These are phyloP conservation scores for Crossaster papposus DNA, from an alignment of 53 echinoderm and acorn worm species.

Conservation along the genomic window DNA sequence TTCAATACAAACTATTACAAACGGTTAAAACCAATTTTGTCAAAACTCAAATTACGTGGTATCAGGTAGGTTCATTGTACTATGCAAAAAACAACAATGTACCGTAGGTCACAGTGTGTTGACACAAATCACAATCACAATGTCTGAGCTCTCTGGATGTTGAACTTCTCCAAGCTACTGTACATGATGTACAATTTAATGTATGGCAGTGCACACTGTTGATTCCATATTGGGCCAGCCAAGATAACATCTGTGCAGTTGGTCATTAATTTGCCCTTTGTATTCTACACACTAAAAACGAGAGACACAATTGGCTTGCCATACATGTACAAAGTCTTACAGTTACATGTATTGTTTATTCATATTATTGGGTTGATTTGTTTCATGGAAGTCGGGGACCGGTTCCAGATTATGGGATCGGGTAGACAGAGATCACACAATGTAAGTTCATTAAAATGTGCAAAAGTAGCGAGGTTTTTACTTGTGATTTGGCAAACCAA, in stretches of 20 bases:
- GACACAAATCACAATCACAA: not conserved
- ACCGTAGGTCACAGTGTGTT: not conserved
- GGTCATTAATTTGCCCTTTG: slow-evolving; percentile 7
- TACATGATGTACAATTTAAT: no score
- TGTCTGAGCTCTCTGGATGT: not conserved
- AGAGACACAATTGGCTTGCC: not conserved
- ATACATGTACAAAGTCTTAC: not conserved
- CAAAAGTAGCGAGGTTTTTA: no score
- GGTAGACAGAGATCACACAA: no score
- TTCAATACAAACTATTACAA: not conserved
- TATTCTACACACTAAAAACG: not conserved
- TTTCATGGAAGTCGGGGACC: no score
- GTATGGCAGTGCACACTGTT: not conserved
- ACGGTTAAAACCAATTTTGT: not conserved
- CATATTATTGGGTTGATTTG: no score
- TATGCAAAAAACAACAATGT: not conserved
- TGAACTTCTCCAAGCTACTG: not conserved
- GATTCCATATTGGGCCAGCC: slow-evolving; percentile 15
- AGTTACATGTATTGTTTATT: no score
- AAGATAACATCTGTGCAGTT: not conserved
- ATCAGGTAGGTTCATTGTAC: not conserved
- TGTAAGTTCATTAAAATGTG: no score
- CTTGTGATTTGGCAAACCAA: no score
- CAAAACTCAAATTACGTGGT: not conserved
- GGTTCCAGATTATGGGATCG: no score